These are phyloP conservation scores for Poeciliopsis presidionis DNA, from an alignment of 2,797 vertebrate genomes.

Conservation along the genomic window DNA sequence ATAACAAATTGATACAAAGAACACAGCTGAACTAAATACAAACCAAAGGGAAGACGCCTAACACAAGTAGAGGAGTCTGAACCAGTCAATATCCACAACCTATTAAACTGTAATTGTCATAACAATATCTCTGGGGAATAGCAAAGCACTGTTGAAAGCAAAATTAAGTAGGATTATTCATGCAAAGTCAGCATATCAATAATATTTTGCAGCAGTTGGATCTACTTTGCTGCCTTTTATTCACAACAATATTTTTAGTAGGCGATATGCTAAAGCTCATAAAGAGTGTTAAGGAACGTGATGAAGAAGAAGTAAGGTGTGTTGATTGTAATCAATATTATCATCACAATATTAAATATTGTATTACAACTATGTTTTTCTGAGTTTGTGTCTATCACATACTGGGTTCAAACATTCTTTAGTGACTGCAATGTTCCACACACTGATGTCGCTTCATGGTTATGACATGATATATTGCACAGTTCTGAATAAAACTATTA, in stretches of 20 bases:
- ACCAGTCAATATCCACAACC: neutral
- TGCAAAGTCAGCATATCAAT: neutral
- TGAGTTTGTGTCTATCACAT: neutral
- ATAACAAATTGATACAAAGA: neutral
- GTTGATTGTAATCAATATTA: neutral
- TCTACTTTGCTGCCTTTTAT: neutral
- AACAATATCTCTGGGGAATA: neutral
- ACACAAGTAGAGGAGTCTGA: neutral
- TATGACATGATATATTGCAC: neutral
- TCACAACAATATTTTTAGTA: neutral
- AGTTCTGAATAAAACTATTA: neutral
- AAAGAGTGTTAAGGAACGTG: neutral
- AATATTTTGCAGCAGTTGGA: neutral
- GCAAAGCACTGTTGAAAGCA: too few species aligned
- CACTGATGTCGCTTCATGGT: neutral
- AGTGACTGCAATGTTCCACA: neutral
- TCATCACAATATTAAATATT: neutral
- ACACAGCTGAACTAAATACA: neutral
- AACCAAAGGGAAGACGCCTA: neutral
- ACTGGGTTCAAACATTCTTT: neutral
- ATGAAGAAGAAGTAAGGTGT: neutral
- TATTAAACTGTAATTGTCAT: neutral
- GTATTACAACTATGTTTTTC: neutral
- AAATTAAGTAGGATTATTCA: neutral
- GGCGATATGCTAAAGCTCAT: neutral